Percentiles rank a stretch among this genome's conserved stretches.
Conservation (phyloP, 2,113 vertebrate genomes). For the Melanocharis versteri region DNA sequence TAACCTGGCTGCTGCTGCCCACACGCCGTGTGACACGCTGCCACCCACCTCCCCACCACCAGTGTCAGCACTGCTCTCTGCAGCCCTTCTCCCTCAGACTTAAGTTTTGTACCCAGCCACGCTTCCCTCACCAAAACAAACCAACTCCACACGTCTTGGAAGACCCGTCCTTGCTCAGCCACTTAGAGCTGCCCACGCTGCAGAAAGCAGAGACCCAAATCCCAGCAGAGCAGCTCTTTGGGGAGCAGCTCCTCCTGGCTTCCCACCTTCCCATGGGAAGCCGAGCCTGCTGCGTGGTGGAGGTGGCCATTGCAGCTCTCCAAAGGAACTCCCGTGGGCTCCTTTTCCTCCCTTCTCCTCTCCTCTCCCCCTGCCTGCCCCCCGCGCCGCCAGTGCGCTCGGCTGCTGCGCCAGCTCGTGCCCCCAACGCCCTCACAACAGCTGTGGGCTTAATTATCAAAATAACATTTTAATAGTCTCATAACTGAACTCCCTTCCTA, state of each 20-base stretch:
- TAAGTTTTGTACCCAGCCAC: neutral
- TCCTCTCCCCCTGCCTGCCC: neutral
- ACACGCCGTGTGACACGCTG: accelerated
- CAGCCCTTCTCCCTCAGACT: neutral
- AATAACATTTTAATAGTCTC: constrained; percentile 87
- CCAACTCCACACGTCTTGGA: accelerated
- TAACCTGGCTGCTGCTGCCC: neutral
- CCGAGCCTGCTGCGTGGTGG: accelerated
- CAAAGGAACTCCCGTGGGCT: neutral
- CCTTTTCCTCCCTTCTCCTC: neutral
- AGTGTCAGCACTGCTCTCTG: accelerated
- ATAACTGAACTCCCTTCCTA: constrained; percentile 78
- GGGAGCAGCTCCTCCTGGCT: neutral
- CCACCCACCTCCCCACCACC: neutral
- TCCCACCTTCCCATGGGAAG: accelerated
- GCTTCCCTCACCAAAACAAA: neutral
- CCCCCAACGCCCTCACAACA: constrained; percentile 77
- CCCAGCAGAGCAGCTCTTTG: accelerated
- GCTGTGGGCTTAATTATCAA: constrained; percentile 85
- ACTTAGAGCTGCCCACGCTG: neutral
- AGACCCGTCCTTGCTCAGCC: neutral
- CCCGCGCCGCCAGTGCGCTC: neutral
- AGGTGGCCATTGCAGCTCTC: neutral
- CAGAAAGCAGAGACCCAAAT: neutral
- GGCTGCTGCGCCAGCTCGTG: constrained; percentile 59